Evolutionary conservation across 2,888 invertebrate species (phyloP).

Genomic region (Agelastica alni): DNA sequence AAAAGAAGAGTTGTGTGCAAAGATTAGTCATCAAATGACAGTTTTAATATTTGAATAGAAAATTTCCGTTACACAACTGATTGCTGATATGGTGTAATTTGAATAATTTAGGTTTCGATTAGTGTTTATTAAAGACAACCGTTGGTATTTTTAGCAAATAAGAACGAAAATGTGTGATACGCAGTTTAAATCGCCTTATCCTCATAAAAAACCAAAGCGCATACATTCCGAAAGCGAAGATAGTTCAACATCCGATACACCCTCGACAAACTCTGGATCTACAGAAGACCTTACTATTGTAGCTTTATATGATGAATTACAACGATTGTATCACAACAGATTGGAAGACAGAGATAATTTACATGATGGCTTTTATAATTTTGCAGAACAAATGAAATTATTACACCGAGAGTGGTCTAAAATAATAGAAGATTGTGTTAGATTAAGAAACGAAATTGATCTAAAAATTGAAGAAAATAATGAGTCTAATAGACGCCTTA

Average conservation of each 20-base stretch:
- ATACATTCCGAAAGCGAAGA: conserved; percentile 18
- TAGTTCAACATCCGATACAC: conserved; percentile 12
- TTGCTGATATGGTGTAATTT: background rate
- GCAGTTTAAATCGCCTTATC: conserved; percentile 22
- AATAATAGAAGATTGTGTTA: conserved; percentile 72
- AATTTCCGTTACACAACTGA: background rate
- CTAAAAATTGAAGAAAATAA: conserved; percentile 72
- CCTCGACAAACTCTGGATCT: conserved; percentile 13
- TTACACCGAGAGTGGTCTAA: conserved; percentile 71
- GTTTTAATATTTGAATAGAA: background rate
- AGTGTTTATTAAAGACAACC: no score
- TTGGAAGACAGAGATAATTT: conserved; percentile 13
- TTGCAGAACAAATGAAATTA: conserved; percentile 73
- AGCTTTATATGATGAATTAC: conserved; percentile 22
- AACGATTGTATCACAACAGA: conserved; percentile 21
- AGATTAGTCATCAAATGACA: no score
- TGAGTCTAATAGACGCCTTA: conserved; percentile 78
- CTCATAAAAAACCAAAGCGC: conserved; percentile 8
- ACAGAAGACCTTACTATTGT: conserved; percentile 16
- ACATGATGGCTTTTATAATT: conserved; percentile 53
- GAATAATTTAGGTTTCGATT: no score
- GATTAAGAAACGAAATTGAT: conserved; percentile 72
- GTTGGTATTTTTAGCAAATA: no score
- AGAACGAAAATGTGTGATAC: conserved; percentile 19
- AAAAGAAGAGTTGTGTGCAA: no score